These are phyloP conservation scores for Eupristina koningsbergeri DNA, from an alignment of 1,140 invertebrate genomes.

Conservation along the genomic window DNA sequence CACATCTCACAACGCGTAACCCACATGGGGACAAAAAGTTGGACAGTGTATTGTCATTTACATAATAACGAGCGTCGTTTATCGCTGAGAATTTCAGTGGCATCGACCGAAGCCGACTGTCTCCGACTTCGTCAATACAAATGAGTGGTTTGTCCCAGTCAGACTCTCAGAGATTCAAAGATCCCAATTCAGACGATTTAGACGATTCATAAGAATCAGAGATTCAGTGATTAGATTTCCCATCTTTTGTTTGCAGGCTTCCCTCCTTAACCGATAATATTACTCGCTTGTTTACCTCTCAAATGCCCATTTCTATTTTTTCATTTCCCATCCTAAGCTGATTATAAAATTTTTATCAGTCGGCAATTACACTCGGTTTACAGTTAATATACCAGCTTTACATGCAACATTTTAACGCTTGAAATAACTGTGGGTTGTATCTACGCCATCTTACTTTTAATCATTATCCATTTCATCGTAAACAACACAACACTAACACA, in stretches of 20 bases:
- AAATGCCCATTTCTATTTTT: neutral
- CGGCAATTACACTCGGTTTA: neutral
- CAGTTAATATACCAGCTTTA: neutral
- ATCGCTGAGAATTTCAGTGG: constrained; percentile 21
- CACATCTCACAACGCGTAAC: too few species aligned
- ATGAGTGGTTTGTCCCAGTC: too few species aligned
- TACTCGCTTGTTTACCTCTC: neutral
- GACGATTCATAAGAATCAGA: too few species aligned
- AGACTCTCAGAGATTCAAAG: too few species aligned
- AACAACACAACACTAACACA: neutral
- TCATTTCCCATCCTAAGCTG: neutral
- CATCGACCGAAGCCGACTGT: neutral
- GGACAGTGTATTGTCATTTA: constrained; percentile 37
- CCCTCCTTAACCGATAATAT: neutral
- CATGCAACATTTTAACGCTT: neutral
- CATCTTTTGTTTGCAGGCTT: neutral
- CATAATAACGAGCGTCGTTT: constrained; percentile 45
- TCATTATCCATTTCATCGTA: neutral
- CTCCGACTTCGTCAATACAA: neutral
- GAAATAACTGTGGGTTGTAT: neutral
- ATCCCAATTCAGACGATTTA: too few species aligned
- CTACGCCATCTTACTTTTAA: neutral
- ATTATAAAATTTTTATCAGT: neutral
- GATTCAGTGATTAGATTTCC: too few species aligned
- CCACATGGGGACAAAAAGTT: constrained; percentile 4